Conservation (phyloP, 2,797 vertebrate species). For the Anniella stebbinsi region DNA sequence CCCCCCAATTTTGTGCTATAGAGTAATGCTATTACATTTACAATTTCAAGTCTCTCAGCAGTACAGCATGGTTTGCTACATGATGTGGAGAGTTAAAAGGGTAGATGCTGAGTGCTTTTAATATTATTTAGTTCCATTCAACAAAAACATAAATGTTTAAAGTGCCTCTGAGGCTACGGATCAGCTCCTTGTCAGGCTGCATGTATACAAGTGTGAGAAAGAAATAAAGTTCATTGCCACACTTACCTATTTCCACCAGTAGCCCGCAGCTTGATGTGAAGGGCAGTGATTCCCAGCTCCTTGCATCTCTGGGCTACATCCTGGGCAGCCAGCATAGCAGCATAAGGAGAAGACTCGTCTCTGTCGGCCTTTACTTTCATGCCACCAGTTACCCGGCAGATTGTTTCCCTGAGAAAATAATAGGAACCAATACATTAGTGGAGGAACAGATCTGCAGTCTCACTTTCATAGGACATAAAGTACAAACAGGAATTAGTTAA, state of each 20-base stretch:
- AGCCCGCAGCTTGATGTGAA: slow-evolving; percentile 96
- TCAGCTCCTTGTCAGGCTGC: not conserved
- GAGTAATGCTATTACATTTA: not conserved
- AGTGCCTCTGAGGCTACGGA: no score
- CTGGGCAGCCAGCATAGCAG: slow-evolving; percentile 97
- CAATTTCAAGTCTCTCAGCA: not conserved
- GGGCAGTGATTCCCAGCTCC: slow-evolving; percentile 95
- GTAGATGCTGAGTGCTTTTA: not conserved
- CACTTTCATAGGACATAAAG: not conserved
- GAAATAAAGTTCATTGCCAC: not conserved
- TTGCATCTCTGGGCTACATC: slow-evolving; percentile 98
- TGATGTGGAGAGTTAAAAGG: not conserved
- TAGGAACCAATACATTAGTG: slow-evolving; percentile 7
- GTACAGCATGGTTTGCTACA: not conserved
- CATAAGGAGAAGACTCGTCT: slow-evolving; percentile 96
- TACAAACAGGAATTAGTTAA: not conserved
- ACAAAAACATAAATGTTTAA: not conserved
- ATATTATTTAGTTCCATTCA: not conserved
- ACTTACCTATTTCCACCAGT: slow-evolving; percentile 93
- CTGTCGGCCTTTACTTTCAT: slow-evolving; percentile 99
- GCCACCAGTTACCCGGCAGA: slow-evolving; percentile 96
- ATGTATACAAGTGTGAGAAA: fast-evolving
- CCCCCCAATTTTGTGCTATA: not conserved
- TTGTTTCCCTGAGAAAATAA: slow-evolving; percentile 86
- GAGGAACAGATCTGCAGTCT: not conserved